Evolutionary conservation across 2,797 vertebrate genomes (phyloP).

Genomic region (Anas bahamensis): DNA sequence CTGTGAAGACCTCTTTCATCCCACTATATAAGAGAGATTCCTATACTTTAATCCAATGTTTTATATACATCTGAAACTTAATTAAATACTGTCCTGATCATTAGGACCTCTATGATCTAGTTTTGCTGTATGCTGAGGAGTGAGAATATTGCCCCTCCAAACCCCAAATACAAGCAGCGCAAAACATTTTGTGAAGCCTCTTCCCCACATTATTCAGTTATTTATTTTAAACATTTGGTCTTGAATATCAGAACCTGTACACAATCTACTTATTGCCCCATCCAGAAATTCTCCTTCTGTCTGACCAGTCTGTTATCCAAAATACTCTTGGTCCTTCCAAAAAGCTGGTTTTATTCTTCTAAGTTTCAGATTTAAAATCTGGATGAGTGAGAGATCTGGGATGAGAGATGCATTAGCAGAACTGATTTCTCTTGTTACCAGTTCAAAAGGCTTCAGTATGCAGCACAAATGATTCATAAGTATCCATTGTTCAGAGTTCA

Average conservation of each 20-base stretch:
- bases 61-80: background rate
- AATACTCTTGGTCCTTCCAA: constrained; percentile 49
- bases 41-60: background rate
- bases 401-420: constrained; percentile 77
- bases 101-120: background rate
- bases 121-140: background rate
- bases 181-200: background rate
- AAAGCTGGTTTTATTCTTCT: constrained; percentile 55
- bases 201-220: background rate
- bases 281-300: background rate
- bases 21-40: background rate
- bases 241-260: background rate
- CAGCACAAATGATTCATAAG: constrained; percentile 80
- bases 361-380: constrained; percentile 75
- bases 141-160: background rate
- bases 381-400: constrained; percentile 71
- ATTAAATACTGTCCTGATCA: background rate
- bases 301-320: constrained; percentile 60
- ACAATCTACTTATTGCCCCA: constrained; percentile 9
- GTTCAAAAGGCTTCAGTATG: constrained; percentile 79
- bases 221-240: background rate
- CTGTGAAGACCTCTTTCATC: background rate
- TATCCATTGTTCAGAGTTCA: constrained; percentile 80
- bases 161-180: background rate
- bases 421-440: constrained; percentile 80